phyloP scores from a whole-genome alignment of 2,113 vertebrate genomes.

The Kobus ellipsiprymnus region DNA sequence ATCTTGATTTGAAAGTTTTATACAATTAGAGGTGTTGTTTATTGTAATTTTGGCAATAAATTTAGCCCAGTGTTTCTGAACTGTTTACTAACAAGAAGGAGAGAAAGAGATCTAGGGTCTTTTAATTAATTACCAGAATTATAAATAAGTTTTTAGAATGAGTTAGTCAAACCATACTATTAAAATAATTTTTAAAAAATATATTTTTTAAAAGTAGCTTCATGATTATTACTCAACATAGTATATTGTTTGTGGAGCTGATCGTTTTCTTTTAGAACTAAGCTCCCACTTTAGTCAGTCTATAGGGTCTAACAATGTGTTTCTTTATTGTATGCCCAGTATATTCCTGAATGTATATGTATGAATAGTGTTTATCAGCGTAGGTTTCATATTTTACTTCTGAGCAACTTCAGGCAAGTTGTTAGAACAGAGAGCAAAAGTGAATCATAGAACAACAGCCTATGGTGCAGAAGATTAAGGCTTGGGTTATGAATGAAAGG shows the following conservation, averaged over 20 bases:
- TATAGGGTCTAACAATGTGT: not conserved
- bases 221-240: not conserved
- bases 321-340: not conserved
- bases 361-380: not conserved
- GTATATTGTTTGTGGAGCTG: not conserved
- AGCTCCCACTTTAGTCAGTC: not conserved
- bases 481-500: not conserved
- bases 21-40: not conserved
- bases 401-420: conserved; percentile 1
- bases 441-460: not conserved
- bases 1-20: conserved; percentile 14
- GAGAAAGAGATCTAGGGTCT: not conserved
- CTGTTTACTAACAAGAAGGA: not conserved
- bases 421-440: not conserved
- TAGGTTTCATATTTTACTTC: conserved; percentile 36
- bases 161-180: not conserved
- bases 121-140: conserved; percentile 24
- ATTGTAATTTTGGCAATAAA: conserved; percentile 10
- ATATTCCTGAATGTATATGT: not conserved
- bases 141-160: not conserved
- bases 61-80: not conserved
- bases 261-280: conserved; percentile 3
- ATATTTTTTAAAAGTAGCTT: conserved; percentile 4
- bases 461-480: not conserved
- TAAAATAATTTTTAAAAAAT: conserved; percentile 1